phyloP scores from a whole-genome alignment of 2,113 vertebrate genomes.

The Dissostichus mawsoni region DNA sequence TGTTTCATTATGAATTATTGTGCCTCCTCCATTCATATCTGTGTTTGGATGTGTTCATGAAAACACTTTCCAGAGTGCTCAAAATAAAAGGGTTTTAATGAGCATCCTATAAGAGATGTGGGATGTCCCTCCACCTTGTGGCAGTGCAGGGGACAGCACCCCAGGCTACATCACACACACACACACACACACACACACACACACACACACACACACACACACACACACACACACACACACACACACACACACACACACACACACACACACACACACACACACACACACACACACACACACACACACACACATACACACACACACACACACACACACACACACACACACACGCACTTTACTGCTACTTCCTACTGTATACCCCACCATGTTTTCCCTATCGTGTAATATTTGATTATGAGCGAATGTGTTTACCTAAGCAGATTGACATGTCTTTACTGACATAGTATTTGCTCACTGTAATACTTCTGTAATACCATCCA shows the following conservation, averaged over 20 bases:
- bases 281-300: no score
- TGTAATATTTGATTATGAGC: constrained; percentile 7
- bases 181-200: not conserved
- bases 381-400: no score
- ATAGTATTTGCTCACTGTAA: constrained; percentile 18
- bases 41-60: not conserved
- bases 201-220: no score
- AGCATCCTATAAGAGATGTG: not conserved
- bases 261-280: not conserved
- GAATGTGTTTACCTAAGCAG: constrained; percentile 19
- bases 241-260: not conserved
- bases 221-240: not conserved
- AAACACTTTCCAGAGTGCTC: constrained; percentile 5
- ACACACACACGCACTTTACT: not conserved
- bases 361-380: no score
- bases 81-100: not conserved
- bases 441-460: constrained; percentile 7
- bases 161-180: not conserved
- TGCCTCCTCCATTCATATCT: not conserved
- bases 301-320: not conserved
- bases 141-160: constrained; percentile 40
- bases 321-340: not conserved
- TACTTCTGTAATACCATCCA: constrained; percentile 2
- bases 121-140: constrained; percentile 75
- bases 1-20: not conserved